Evolutionary conservation across 2,113 vertebrate genomes (phyloP).

Genomic region (Leucopsar rothschildi): DNA sequence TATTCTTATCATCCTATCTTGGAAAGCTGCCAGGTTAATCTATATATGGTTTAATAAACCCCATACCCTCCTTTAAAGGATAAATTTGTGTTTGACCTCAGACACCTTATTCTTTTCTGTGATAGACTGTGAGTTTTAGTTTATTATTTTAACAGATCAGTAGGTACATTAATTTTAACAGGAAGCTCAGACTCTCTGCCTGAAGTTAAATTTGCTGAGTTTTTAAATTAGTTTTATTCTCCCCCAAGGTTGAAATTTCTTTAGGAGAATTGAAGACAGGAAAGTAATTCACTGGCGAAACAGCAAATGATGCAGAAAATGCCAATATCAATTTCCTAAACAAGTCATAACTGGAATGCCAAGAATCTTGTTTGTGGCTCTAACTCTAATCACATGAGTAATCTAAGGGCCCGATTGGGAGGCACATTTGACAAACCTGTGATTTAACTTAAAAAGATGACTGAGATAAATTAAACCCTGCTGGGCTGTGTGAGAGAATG

Average conservation of each 20-base stretch:
- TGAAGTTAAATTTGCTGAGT: conserved; percentile 57
- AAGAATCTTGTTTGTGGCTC: not conserved
- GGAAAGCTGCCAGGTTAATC: not conserved
- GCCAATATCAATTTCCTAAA: conserved; percentile 74
- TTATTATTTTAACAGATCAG: conserved; percentile 69
- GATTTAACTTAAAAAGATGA: not conserved
- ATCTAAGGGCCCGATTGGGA: not conserved
- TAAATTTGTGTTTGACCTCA: not conserved
- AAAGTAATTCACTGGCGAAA: conserved; percentile 59
- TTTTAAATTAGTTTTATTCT: conserved; percentile 63
- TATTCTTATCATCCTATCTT: not conserved
- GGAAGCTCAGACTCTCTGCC: conserved; percentile 33
- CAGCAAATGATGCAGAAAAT: conserved; percentile 71
- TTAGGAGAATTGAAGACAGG: conserved; percentile 23
- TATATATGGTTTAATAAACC: not conserved
- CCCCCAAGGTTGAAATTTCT: conserved; percentile 46
- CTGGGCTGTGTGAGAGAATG: not conserved
- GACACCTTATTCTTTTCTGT: not conserved
- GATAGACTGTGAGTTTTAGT: conserved; percentile 11
- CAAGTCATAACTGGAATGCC: conserved; percentile 65
- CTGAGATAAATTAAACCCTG: not conserved
- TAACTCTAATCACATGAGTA: conserved; percentile 34
- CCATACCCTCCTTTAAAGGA: not conserved
- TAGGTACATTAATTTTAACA: conserved; percentile 54
- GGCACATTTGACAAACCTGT: conserved; percentile 25